Evolutionary conservation across 2,113 vertebrate genomes (phyloP), one percentile per base, ranked within the genome.

Genomic region (Marcusenius ussheri): DNA sequence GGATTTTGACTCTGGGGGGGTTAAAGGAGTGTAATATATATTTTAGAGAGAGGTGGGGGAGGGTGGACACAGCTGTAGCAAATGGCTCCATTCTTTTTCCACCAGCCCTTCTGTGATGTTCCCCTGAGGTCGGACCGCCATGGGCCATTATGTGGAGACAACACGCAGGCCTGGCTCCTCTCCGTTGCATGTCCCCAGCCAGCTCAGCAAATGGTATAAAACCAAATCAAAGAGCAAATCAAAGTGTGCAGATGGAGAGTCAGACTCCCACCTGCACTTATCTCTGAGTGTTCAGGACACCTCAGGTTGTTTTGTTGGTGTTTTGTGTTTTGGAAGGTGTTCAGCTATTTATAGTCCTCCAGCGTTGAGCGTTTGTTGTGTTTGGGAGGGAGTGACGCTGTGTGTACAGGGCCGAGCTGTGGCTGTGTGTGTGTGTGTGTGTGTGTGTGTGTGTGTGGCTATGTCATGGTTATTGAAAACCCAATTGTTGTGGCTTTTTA

Each of bases 161-260:
- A 24, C 56, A 10, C 0, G 3, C 42, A 21, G 21, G 7, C 21
- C 17, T 11, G 0, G 2, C 11, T 84, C 46, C 45, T 15, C 62
- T 88, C 42, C 1, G 0, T 39, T 62, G 7, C 91, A 89, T 77
- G 90, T 91, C 91, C 93, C 92, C 83, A 92, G 90, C 92, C 90
- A 94, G 94, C 83, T 7, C 19, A 8, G 39, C 2, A 46, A 27
- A 24, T 11, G 8, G 42, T 50, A 74, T n/a, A 88, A 17, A 3
- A 80, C 49, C 46, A 11, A 46, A 35, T 24, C 87, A 39, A 42
- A 89, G 53, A 89, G 89, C 45, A 9, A 42, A 31, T 27, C 86
- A 35, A 39, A 89, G 58, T 88, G 89, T 91, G 94, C 66, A 93
- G 93, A 80, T 39, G 83, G 17, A 56, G 66, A 86, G 56, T 58